Conservation (phyloP, 2,797 vertebrate species). For the Zalophus californianus region DNA sequence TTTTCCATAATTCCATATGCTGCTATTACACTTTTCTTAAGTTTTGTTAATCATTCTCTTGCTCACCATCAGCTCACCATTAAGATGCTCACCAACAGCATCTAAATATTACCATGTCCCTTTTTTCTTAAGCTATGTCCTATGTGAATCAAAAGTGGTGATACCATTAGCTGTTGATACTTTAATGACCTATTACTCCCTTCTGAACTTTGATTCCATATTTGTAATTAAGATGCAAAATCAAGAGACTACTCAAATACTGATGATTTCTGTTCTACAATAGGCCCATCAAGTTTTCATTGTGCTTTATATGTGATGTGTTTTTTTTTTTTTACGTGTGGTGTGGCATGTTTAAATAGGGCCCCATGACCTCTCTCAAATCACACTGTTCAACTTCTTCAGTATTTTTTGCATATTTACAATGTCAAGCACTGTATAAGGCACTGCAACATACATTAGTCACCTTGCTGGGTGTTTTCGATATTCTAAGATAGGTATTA, state of each 20-base stretch:
- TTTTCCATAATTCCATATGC: background rate
- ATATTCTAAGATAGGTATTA: background rate
- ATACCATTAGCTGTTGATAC: too few relatives aligned
- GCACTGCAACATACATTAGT: background rate
- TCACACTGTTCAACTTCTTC: background rate
- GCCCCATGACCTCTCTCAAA: accelerated
- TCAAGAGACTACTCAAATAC: background rate
- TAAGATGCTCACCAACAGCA: background rate
- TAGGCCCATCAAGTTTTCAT: background rate
- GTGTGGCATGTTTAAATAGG: background rate
- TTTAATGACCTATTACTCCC: background rate
- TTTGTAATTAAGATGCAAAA: background rate
- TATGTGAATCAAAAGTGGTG: background rate
- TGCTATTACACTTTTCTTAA: background rate
- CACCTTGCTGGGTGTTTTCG: background rate
- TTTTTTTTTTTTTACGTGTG: background rate
- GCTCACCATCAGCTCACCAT: background rate
- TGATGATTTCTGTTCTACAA: background rate
- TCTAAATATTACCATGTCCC: background rate
- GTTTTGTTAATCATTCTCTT: background rate
- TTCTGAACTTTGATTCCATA: background rate
- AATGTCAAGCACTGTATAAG: accelerated
- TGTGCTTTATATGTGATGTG: background rate
- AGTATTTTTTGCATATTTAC: background rate
- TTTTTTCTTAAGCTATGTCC: background rate